Base-by-base conservation (phyloP, 2,113 vertebrate genomes). In the Clarias macrocephalus region DNA sequence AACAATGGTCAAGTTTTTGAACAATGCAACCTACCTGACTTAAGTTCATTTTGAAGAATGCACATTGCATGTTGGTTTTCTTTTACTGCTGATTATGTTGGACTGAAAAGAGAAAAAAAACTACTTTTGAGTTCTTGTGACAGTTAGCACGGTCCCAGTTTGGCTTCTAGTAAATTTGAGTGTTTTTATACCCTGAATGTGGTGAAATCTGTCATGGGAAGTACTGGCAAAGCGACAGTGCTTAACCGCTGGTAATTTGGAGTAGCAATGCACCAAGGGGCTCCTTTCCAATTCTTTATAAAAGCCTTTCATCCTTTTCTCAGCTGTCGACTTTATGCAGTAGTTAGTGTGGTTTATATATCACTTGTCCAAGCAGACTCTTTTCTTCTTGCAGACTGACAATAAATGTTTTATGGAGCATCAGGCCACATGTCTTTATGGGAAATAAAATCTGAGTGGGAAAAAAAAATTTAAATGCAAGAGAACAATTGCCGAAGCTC, bases 231-330 rank as follows among this genome's bases (percentile, higher is more conserved):
- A 42, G 62, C 16, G 59, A 76, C 72, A 77, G 80, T 54, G 82
- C 30, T 86, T 86, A 86, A 79, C 68, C 77, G 75, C 75, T 48
- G 66, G 25, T 68, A 83, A 86, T 80, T 87, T 86, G 62, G 48
- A 84, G 65, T 42, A 66, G 77, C 72, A 88, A 93, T 88, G 93
- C 96, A 89, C 96, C 96, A 96, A 95, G 96, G 95, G 95, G 96
- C 95, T 96, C 95, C 93, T 95, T 93, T 91, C 93, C 88, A 48
- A 62, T 81, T 82, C 68, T 86, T 89, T 80, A 70, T 57, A 65
- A 65, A 83, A 82, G 59, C 75, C 75, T 86, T 86, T 85, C 72
- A 75, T 83, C 42, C 66, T 54, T 57, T 75, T 84, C n/a, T 85
- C 66, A 2, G 37, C 75, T 73, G 83, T 82, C 54, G 60, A 90